Conservation (phyloP, 2,113 vertebrate species). For the Hyperopisus bebe region DNA sequence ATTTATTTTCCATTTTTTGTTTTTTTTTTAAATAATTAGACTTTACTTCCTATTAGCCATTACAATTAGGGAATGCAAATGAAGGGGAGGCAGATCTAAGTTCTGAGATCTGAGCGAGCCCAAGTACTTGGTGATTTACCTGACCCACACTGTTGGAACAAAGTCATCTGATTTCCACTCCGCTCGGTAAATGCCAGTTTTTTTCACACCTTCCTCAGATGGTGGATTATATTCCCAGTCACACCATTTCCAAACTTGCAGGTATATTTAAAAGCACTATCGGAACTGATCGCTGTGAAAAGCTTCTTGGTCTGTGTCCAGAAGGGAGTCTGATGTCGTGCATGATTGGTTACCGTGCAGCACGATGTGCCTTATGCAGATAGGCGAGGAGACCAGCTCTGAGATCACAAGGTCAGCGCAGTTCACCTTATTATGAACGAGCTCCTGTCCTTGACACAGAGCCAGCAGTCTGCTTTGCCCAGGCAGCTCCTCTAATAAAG, state of each 20-base stretch:
- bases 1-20: slow-evolving; percentile 13
- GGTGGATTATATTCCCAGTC: background rate
- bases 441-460: background rate
- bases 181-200: background rate
- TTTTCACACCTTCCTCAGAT: background rate
- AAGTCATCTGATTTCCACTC: background rate
- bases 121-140: slow-evolving; percentile 29
- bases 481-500: background rate
- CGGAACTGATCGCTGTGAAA: background rate
- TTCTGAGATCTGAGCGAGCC: slow-evolving; percentile 19
- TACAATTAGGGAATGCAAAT: slow-evolving; percentile 43
- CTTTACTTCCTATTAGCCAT: slow-evolving; percentile 38
- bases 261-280: background rate
- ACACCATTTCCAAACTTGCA: background rate
- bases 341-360: background rate
- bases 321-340: background rate
- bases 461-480: background rate
- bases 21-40: slow-evolving; percentile 36
- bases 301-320: background rate
- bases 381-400: background rate
- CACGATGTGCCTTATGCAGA: background rate
- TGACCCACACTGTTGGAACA: slow-evolving; percentile 12
- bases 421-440: background rate
- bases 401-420: background rate
- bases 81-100: slow-evolving; percentile 31